Evolutionary conservation across 2,797 vertebrate genomes (phyloP).

Genomic region (Syngnathus rostellatus): DNA sequence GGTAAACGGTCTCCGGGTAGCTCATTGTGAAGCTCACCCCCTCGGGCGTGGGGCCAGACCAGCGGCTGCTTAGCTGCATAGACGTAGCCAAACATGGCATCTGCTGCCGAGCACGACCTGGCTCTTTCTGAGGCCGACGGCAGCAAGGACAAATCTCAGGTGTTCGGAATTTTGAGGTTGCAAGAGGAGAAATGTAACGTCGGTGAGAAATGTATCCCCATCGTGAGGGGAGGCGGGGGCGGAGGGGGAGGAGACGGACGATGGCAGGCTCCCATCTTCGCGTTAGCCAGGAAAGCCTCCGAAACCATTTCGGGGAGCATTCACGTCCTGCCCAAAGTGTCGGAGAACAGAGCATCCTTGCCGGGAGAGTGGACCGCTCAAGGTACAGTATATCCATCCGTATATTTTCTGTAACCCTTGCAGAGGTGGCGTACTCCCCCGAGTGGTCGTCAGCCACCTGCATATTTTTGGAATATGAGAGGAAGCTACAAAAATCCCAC

Average conservation of each 20-base stretch:
- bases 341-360: conserved; percentile 64
- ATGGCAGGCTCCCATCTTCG: conserved; percentile 79
- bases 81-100: conserved; percentile 62
- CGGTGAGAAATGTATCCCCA: conserved; percentile 51
- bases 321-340: conserved; percentile 73
- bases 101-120: conserved; percentile 73
- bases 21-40: conserved; percentile 24
- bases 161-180: conserved; percentile 71
- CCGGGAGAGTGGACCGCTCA: conserved; percentile 64
- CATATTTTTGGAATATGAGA: neutral
- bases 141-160: conserved; percentile 65
- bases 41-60: conserved; percentile 5
- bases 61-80: neutral
- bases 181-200: conserved; percentile 67
- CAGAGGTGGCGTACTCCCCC: neutral
- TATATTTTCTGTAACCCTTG: neutral
- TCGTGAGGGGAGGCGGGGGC: conserved; percentile 33
- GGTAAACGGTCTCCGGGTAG: conserved; percentile 31
- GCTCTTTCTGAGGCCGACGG: conserved; percentile 66
- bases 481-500: neutral
- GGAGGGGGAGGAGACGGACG: conserved; percentile 61
- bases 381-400: conserved; percentile 48
- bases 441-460: neutral
- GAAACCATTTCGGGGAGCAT: conserved; percentile 77
- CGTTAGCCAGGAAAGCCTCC: conserved; percentile 76